These are phyloP conservation scores for Gymnopithys bicolor DNA, from an alignment of 2,797 vertebrate species.

Conservation along the genomic window DNA sequence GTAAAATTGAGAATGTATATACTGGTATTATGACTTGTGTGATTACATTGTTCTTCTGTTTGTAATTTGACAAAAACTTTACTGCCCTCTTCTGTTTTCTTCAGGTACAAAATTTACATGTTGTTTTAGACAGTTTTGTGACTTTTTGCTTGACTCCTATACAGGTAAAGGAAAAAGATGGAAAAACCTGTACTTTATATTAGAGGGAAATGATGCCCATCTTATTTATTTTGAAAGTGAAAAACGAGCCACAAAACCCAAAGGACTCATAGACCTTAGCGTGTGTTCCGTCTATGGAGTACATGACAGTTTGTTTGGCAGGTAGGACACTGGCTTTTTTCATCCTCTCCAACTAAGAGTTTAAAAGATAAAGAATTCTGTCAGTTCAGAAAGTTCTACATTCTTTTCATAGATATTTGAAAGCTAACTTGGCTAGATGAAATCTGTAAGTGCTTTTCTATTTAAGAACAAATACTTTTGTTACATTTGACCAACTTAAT, in stretches of 20 bases:
- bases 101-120: neutral
- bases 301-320: slow-evolving; percentile 98
- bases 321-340: slow-evolving; percentile 78
- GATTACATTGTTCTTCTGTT: neutral
- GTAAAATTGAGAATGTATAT: neutral
- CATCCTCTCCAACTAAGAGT: neutral
- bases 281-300: slow-evolving; percentile 96
- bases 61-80: neutral
- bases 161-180: slow-evolving; percentile 96
- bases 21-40: accelerated
- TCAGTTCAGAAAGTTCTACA: neutral
- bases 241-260: slow-evolving; percentile 98
- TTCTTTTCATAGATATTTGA: neutral
- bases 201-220: slow-evolving; percentile 96
- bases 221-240: slow-evolving; percentile 99
- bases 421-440: neutral
- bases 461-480: neutral
- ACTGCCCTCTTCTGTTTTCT: neutral
- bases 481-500: neutral
- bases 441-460: neutral
- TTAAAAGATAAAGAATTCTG: neutral
- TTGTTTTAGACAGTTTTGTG: neutral
- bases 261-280: slow-evolving; percentile 97
- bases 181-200: slow-evolving; percentile 98
- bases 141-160: neutral